These are phyloP conservation scores for Oreochromis spilurus DNA, from an alignment of 2,113 vertebrate species.

Conservation along the genomic window DNA sequence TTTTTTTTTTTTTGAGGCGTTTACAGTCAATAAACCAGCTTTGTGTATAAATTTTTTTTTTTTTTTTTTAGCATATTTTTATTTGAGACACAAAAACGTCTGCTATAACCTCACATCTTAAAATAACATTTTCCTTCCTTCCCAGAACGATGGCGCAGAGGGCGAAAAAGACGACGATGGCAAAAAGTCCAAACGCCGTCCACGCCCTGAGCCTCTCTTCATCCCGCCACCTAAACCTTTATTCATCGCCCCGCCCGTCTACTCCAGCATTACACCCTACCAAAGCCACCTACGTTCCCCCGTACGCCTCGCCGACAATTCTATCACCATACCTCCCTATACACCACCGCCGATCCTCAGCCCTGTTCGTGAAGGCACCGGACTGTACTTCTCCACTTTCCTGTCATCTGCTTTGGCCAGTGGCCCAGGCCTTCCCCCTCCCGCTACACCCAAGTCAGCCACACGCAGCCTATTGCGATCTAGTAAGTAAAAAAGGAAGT, in stretches of 20 bases:
- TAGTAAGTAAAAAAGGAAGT: conserved; percentile 76
- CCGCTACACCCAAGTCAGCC: conserved; percentile 89
- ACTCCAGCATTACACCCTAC: conserved; percentile 91
- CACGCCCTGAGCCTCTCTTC: conserved; percentile 92
- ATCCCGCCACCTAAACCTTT: conserved; percentile 93
- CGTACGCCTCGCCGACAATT: conserved; percentile 85
- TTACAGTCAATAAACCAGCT: background rate
- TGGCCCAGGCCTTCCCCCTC: conserved; percentile 79
- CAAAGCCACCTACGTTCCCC: conserved; percentile 97
- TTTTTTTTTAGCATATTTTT: background rate
- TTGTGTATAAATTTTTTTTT: too few species aligned
- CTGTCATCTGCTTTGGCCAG: conserved; percentile 74
- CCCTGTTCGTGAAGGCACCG: conserved; percentile 93
- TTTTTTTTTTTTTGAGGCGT: background rate
- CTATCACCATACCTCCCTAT: conserved; percentile 90
- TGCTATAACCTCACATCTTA: background rate
- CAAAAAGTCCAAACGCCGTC: conserved; percentile 91
- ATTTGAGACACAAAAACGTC: background rate
- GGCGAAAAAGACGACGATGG: conserved; percentile 77
- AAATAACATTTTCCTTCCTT: background rate
- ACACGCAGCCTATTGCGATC: conserved; percentile 90
- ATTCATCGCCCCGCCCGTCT: conserved; percentile 87
- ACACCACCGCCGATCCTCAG: conserved; percentile 97
- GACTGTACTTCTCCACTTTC: conserved; percentile 96
- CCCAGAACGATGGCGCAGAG: conserved; percentile 67